These are phyloP conservation scores for Atherinosoma microstoma DNA, from an alignment of 2,797 vertebrate species.

Conservation along the genomic window DNA sequence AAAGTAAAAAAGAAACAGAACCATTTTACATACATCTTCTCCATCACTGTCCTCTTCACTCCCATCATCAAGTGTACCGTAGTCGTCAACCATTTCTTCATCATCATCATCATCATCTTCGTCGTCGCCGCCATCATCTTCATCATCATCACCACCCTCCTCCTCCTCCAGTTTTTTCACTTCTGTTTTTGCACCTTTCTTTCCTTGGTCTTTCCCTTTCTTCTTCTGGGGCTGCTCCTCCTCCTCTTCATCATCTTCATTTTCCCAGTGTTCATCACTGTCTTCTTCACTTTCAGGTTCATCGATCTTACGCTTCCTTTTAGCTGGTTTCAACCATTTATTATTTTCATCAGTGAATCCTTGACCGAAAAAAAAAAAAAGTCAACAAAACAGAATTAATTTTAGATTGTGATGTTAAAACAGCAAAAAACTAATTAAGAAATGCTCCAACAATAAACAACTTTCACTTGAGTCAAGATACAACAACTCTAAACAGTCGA, in stretches of 20 bases:
- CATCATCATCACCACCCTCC: conserved; percentile 45
- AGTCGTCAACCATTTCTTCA: conserved; percentile 85
- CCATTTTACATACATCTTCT: conserved; percentile 76
- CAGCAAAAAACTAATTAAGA: background rate
- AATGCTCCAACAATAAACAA: background rate
- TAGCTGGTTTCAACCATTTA: conserved; percentile 82
- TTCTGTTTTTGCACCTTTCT: conserved; percentile 59
- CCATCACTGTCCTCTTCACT: conserved; percentile 78
- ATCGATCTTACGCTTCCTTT: conserved; percentile 78
- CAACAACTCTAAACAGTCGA: background rate
- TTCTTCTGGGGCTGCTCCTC: conserved; percentile 33
- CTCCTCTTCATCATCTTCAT: conserved; percentile 67
- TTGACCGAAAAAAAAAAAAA: conserved; percentile 36
- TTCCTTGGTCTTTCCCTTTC: conserved; percentile 54
- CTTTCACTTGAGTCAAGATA: background rate
- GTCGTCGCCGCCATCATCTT: conserved; percentile 38
- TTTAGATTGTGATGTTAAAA: background rate
- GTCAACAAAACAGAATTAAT: background rate
- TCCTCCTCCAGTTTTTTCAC: conserved; percentile 74
- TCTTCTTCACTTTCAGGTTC: conserved; percentile 70
- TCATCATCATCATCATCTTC: conserved; percentile 75
- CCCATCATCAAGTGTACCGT: conserved; percentile 77
- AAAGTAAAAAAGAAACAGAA: background rate
- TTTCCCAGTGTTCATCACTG: conserved; percentile 79
- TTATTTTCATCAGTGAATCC: conserved; percentile 88